Conservation (phyloP, 92 coral and sea anemone species). For the Actinernus sp. region DNA sequence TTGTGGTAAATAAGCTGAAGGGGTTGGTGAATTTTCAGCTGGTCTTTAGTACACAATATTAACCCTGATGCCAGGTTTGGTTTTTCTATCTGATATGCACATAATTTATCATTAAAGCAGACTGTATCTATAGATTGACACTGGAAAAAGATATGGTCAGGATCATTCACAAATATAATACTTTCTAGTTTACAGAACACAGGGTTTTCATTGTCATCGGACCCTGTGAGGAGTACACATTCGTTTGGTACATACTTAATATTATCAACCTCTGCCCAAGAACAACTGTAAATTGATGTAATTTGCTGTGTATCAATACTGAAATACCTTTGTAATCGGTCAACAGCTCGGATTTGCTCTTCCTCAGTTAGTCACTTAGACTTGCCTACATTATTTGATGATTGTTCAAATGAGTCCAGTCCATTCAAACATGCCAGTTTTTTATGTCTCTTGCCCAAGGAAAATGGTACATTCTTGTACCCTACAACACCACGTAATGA, state of each 20-base stretch:
- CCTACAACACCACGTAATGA: slow-evolving; percentile 51
- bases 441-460: slow-evolving; percentile 72
- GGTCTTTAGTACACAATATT: slow-evolving; percentile 26
- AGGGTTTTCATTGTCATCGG: slow-evolving; percentile 51
- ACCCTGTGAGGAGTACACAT: slow-evolving; percentile 47
- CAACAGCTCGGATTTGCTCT: slow-evolving; percentile 12
- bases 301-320: slow-evolving; percentile 4
- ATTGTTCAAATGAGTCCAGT: background rate
- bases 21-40: slow-evolving; percentile 39
- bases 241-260: slow-evolving; percentile 62
- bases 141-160: slow-evolving; percentile 38
- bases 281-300: slow-evolving; percentile 1
- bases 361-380: slow-evolving; percentile 13
- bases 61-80: slow-evolving; percentile 48
- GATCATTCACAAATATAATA: slow-evolving; percentile 40
- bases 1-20: slow-evolving; percentile 35
- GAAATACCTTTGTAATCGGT: slow-evolving; percentile 16
- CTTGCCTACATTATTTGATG: slow-evolving; percentile 5
- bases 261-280: slow-evolving; percentile 60
- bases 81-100: slow-evolving; percentile 59
- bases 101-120: slow-evolving; percentile 42
- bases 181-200: slow-evolving; percentile 54
- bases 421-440: slow-evolving; percentile 12
- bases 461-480: slow-evolving; percentile 60
- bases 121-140: slow-evolving; percentile 53